These are phyloP conservation scores for Halocynthia aurantium DNA, from an alignment of 23 tunicate genomes.

Conservation along the genomic window DNA sequence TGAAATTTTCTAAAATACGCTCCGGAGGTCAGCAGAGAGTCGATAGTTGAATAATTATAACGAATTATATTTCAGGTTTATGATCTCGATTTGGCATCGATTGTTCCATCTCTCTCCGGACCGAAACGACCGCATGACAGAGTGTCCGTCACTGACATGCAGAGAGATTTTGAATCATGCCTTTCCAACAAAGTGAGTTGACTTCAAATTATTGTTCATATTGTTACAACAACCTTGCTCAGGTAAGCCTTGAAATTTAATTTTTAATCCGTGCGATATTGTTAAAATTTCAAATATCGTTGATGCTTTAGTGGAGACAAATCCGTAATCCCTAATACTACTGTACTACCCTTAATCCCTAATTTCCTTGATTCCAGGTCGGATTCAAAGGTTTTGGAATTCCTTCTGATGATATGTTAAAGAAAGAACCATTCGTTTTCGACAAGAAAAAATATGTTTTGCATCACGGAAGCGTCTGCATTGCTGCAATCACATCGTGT, in stretches of 20 bases:
- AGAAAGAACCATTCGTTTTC: slow-evolving; percentile 32
- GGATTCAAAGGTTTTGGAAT: slow-evolving; percentile 94
- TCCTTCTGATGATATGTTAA: slow-evolving; percentile 31
- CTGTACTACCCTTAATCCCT: too few species aligned
- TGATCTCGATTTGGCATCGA: slow-evolving; percentile 65
- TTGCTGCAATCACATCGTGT: slow-evolving; percentile 95
- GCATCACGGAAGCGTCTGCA: slow-evolving; percentile 87
- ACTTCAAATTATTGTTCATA: not conserved
- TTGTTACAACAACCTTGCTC: too few species aligned
- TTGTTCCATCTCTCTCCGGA: slow-evolving; percentile 91
- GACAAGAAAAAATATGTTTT: slow-evolving; percentile 41
- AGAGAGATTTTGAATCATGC: slow-evolving; percentile 61
- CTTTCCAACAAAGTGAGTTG: slow-evolving; percentile 47
- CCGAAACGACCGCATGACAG: slow-evolving; percentile 97
- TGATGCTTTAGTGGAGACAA: too few species aligned
- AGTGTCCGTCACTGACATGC: slow-evolving; percentile 80
- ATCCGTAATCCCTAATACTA: too few species aligned
- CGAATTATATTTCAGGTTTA: slow-evolving; percentile 35
- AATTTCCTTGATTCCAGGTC: slow-evolving; percentile 33
- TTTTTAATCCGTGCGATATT: too few species aligned
- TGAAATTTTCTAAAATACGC: too few species aligned
- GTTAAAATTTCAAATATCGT: too few species aligned
- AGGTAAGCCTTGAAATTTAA: too few species aligned
- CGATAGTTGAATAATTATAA: too few species aligned
- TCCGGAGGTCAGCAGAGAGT: too few species aligned